Conservation (phyloP, 2,113 vertebrate species). For the Hippopotamus amphibius region DNA sequence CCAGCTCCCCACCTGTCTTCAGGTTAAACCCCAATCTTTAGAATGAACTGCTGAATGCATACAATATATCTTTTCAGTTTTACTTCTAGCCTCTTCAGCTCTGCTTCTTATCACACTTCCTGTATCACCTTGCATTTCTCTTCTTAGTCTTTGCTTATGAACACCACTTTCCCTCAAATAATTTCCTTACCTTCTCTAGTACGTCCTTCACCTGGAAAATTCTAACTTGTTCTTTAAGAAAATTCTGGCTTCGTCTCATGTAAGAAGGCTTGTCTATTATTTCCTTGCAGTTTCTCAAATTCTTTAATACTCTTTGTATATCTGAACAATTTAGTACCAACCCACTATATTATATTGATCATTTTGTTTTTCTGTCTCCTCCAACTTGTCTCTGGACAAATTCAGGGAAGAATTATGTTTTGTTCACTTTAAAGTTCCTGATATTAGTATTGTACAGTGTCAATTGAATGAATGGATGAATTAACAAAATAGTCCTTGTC, state of each 20-base stretch:
- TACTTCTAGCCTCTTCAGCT: neutral
- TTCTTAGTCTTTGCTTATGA: neutral
- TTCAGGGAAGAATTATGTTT: neutral
- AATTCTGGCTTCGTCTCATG: neutral
- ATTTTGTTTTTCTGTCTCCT: neutral
- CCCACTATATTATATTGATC: neutral
- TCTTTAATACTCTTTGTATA: neutral
- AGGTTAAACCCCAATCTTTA: neutral
- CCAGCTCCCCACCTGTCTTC: neutral
- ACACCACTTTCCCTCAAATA: neutral
- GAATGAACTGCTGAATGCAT: neutral
- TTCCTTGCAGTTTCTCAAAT: neutral
- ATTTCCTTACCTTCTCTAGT: neutral
- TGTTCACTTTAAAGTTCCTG: neutral
- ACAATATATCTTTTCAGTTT: neutral
- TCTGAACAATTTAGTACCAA: neutral
- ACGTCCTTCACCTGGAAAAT: neutral
- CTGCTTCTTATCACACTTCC: neutral
- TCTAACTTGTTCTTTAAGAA: neutral
- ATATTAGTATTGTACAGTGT: neutral
- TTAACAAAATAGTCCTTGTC: neutral
- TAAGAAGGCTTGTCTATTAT: neutral
- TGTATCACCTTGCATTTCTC: neutral
- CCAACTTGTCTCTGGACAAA: neutral
- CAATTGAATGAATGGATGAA: neutral